These are phyloP conservation scores for Chionodraco myersi DNA, from an alignment of 2,113 vertebrate genomes.

Conservation along the genomic window DNA sequence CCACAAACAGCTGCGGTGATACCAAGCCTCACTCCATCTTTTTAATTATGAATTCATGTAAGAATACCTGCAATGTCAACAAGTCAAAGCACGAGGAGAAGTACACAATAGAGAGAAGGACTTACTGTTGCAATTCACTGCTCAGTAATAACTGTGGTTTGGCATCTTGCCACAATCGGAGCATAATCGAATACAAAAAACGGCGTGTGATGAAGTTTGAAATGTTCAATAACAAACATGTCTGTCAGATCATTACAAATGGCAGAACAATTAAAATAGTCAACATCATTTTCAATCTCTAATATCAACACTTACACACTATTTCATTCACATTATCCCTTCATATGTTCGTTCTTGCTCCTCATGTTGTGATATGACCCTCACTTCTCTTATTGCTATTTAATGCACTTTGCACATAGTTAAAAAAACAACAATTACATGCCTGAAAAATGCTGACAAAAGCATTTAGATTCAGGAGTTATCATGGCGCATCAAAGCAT, in stretches of 20 bases:
- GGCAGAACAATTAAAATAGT: neutral
- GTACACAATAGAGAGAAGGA: neutral
- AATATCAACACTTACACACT: neutral
- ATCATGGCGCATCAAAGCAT: neutral
- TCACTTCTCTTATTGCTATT: neutral
- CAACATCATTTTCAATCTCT: neutral
- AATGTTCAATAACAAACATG: neutral
- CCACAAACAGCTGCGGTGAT: neutral
- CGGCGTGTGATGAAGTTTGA: neutral
- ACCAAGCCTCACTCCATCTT: neutral
- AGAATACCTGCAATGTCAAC: neutral
- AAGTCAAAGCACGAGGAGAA: neutral
- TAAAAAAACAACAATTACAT: constrained; percentile 3
- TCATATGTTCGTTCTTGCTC: neutral
- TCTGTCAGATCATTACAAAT: neutral
- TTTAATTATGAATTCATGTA: constrained; percentile 9
- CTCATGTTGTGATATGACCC: neutral
- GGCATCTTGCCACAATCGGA: neutral
- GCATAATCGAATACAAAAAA: neutral
- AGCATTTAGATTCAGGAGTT: constrained; percentile 1
- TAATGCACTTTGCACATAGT: neutral
- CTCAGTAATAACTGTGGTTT: neutral
- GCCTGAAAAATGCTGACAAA: constrained; percentile 6
- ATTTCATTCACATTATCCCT: neutral
- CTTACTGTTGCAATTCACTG: neutral